Conservation (phyloP, 2,797 vertebrate species). For the Catharus ustulatus region DNA sequence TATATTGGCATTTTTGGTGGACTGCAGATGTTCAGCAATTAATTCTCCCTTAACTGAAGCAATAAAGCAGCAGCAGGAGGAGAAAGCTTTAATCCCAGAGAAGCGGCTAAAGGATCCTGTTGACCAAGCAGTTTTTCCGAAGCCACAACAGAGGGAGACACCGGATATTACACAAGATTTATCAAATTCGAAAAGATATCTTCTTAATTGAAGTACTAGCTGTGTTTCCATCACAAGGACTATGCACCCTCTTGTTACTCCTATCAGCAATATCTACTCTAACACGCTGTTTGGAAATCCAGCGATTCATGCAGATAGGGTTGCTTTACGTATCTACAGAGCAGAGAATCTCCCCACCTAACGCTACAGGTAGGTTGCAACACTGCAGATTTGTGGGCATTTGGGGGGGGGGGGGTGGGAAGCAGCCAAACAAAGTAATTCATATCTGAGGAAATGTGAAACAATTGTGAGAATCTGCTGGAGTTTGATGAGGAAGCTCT, state of each 20-base stretch:
- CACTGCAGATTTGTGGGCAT: neutral
- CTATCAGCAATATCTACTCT: neutral
- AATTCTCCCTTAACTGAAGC: neutral
- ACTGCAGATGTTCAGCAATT: conserved; percentile 15
- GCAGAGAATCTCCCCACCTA: conserved; percentile 37
- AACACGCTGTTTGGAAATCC: conserved; percentile 19
- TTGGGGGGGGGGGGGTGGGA: neutral
- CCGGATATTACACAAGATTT: conserved; percentile 68
- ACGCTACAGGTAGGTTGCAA: conserved; percentile 79
- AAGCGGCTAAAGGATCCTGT: conserved; percentile 67
- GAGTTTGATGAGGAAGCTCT: neutral
- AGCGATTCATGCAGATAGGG: conserved; percentile 25
- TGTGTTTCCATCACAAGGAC: neutral
- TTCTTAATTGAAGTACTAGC: conserved; percentile 56
- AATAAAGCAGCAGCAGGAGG: conserved; percentile 66
- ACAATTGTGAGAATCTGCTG: neutral
- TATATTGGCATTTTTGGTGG: neutral
- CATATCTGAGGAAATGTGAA: neutral
- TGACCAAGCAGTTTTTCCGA: conserved; percentile 73
- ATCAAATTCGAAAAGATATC: conserved; percentile 61
- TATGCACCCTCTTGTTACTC: neutral
- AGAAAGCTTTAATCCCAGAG: conserved; percentile 64
- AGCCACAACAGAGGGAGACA: conserved; percentile 68
- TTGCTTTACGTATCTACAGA: conserved; percentile 24
- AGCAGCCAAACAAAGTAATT: neutral